phyloP scores from a whole-genome alignment of 1,140 invertebrate species.

The Drosophila ananassae region DNA sequence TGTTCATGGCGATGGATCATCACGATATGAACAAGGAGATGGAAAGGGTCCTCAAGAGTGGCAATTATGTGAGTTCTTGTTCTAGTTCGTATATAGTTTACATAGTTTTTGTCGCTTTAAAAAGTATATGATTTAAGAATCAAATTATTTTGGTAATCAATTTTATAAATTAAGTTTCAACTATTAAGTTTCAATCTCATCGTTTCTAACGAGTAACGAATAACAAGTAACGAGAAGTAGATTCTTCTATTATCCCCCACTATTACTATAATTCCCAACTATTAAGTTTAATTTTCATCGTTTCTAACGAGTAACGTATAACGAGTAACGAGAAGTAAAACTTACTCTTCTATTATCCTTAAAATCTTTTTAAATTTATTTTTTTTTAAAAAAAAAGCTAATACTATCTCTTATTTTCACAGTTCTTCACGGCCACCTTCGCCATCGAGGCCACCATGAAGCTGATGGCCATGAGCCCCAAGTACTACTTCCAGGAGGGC shows the following conservation, averaged over 20 bases:
- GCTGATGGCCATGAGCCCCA: slow-evolving; percentile 97
- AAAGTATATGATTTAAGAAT: neutral
- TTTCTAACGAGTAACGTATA: neutral
- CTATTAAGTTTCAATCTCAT: neutral
- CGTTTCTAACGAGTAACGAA: neutral
- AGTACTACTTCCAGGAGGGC: slow-evolving; percentile 98
- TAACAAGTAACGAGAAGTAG: neutral
- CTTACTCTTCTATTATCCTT: no score
- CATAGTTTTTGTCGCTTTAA: no score
- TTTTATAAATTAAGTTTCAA: neutral
- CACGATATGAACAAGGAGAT: slow-evolving; percentile 96
- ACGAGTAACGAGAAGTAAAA: neutral
- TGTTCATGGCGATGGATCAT: slow-evolving; percentile 99
- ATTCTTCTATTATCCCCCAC: no score
- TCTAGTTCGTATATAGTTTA: no score
- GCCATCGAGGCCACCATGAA: slow-evolving; percentile 98
- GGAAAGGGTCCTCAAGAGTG: slow-evolving; percentile 93
- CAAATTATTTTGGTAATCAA: neutral
- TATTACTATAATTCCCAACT: no score
- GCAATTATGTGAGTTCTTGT: slow-evolving; percentile 94
- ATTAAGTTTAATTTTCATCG: neutral
- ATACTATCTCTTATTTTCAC: slow-evolving; percentile 63
- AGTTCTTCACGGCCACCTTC: slow-evolving; percentile 99
- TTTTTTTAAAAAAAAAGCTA: no score
- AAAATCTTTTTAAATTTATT: no score